phyloP scores from a whole-genome alignment of 2,888 invertebrate species.

The Neuroscelio doddi region DNA sequence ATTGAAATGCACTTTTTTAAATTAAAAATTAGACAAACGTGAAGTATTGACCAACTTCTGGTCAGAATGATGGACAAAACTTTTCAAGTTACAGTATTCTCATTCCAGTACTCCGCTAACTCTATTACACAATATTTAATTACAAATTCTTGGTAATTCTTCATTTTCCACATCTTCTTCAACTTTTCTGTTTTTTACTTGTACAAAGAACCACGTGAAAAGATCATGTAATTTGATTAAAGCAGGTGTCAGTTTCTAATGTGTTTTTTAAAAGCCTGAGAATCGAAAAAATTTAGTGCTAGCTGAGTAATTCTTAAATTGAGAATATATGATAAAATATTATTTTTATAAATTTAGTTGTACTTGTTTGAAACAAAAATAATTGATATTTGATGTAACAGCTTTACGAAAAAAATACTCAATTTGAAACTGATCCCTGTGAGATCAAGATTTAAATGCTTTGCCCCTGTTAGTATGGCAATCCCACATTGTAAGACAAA shows the following conservation, averaged over 20 bases:
- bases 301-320: too few species aligned
- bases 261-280: too few species aligned
- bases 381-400: too few species aligned
- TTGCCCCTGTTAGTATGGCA: too few species aligned
- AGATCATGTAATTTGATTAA: constrained; percentile 9
- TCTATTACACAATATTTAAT: constrained; percentile 24
- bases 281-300: too few species aligned
- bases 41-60: constrained; percentile 9
- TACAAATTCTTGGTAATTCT: constrained; percentile 16
- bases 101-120: constrained; percentile 9
- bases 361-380: too few species aligned
- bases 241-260: background rate
- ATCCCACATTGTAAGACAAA: too few species aligned
- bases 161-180: constrained; percentile 12
- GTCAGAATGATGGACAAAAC: constrained; percentile 3
- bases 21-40: constrained; percentile 23
- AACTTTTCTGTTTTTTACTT: background rate
- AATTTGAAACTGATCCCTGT: too few species aligned
- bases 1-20: constrained; percentile 20
- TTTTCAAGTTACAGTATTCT: constrained; percentile 8
- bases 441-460: too few species aligned
- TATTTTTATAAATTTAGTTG: too few species aligned
- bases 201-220: background rate
- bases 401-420: too few species aligned
- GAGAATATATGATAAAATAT: too few species aligned